A percentile compares a stretch with the other conserved stretches of the same genome.
phyloP scores from a whole-genome alignment of 2,797 vertebrate species.

The Bradypus variegatus region DNA sequence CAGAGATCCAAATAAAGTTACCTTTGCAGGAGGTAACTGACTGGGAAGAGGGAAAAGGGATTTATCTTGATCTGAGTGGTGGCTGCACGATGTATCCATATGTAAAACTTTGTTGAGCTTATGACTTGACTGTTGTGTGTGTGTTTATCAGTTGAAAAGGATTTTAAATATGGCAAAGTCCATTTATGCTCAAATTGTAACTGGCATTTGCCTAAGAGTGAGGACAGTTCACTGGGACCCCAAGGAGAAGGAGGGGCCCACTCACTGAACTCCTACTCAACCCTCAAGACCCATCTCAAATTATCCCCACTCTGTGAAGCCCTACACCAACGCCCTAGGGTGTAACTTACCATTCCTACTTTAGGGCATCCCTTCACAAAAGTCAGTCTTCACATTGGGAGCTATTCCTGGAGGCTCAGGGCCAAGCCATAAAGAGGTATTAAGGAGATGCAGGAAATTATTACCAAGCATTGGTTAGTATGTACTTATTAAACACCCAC shows the following conservation, averaged over 20 bases:
- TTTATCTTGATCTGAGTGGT: background rate
- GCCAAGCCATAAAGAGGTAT: background rate
- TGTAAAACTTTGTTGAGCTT: background rate
- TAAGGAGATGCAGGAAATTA: background rate
- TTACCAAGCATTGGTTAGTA: background rate
- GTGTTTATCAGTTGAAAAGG: background rate
- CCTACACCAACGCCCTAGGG: background rate
- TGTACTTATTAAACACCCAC: slow-evolving; percentile 9
- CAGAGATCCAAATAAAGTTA: background rate
- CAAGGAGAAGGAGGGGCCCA: background rate
- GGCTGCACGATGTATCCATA: background rate
- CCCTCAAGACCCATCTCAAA: background rate
- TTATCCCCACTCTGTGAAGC: background rate
- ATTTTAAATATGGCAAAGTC: background rate
- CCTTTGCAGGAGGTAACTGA: no score
- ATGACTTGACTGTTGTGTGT: background rate
- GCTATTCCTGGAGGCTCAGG: background rate
- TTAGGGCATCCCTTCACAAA: background rate
- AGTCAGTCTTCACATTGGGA: background rate
- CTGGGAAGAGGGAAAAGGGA: background rate
- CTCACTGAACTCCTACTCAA: background rate
- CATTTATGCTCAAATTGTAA: background rate
- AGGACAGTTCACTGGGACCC: background rate
- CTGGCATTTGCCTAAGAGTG: background rate
- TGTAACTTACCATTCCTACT: background rate